These are phyloP conservation scores for Neotoma lepida DNA, from an alignment of 2,113 vertebrate genomes.

Conservation along the genomic window DNA sequence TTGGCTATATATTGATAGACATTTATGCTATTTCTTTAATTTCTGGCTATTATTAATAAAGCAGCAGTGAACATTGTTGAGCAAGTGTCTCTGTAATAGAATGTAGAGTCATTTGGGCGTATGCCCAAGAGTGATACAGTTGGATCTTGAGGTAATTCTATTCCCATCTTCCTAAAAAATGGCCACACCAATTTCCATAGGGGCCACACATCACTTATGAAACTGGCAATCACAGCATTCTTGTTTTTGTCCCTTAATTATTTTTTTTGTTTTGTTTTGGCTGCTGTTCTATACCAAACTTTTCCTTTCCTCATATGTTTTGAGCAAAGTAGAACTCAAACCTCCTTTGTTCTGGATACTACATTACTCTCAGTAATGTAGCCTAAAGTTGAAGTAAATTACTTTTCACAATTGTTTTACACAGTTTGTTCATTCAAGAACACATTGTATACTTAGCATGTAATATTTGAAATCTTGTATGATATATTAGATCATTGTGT, in stretches of 20 bases:
- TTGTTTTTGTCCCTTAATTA: neutral
- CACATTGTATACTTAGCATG: neutral
- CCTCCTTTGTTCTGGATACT: neutral
- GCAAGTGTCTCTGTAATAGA: neutral
- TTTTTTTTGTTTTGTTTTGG: neutral
- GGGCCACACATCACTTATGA: neutral
- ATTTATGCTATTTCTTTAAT: neutral
- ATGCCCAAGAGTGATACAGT: neutral
- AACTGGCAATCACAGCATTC: neutral
- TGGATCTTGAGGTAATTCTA: neutral
- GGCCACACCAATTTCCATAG: neutral
- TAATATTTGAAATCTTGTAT: slow-evolving; percentile 15
- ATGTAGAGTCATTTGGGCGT: neutral
- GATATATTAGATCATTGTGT: neutral
- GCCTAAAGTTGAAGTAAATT: neutral
- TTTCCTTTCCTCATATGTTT: neutral
- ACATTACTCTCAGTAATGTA: neutral
- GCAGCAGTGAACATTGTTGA: neutral
- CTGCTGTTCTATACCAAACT: neutral
- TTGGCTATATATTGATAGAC: neutral
- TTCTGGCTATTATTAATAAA: neutral
- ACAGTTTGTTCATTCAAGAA: neutral
- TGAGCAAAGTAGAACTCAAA: neutral
- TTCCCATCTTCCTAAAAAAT: neutral
- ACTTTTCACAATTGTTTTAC: neutral